Evolutionary conservation across 2,888 invertebrate species (phyloP), one percentile per base, ranked within the genome.

Genomic region (Monopis laevigella): DNA sequence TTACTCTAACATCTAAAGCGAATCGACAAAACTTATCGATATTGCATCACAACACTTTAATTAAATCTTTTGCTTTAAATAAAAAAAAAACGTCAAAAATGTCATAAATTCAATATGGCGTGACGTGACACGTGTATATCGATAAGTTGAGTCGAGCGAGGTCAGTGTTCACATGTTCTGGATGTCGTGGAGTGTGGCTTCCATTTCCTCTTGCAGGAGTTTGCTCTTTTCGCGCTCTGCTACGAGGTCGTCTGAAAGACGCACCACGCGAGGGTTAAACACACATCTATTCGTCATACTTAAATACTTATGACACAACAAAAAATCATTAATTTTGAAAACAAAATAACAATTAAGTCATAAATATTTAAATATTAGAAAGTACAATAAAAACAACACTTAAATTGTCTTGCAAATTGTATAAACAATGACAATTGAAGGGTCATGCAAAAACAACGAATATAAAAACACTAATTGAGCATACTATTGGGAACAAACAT

Each of bases 121-220:
- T 32, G 32, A 32, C 17, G 32, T 32, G 32, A 6, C 17, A 17
- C 8, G 10, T n/a, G 12, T n/a, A 10, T 14, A 32, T 10, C 17
- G 32, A 10, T 4, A 13, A 12, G 29, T 10, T 28, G 16, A 16
- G 16, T 39, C 27, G 28, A 39, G 39, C 11, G 24, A 21, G 24
- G n/a, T 17, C 39, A 16, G 28, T 27, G 73, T 85, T 89, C 93
- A 97, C 94, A 97, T 96, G 84, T 96, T 95, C 87, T 97, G 96
- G 84, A 98, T 94, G 86, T 98, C 98, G 88, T 95, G 94, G 86
- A 98, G 90, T 70, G 97, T 96, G 71, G 94, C 90, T 84, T 98
- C 98, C 93, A 98, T 96, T 83, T 98, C 98, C 82, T 95, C 94
- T 82, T 95, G 92, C 78, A 98, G 90, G 78, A 92, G 85, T 87